A percentile compares a stretch with the other conserved stretches of the same genome.
These are phyloP conservation scores for Macrophya annulata DNA, from an alignment of 2,888 invertebrate genomes.

Conservation along the genomic window DNA sequence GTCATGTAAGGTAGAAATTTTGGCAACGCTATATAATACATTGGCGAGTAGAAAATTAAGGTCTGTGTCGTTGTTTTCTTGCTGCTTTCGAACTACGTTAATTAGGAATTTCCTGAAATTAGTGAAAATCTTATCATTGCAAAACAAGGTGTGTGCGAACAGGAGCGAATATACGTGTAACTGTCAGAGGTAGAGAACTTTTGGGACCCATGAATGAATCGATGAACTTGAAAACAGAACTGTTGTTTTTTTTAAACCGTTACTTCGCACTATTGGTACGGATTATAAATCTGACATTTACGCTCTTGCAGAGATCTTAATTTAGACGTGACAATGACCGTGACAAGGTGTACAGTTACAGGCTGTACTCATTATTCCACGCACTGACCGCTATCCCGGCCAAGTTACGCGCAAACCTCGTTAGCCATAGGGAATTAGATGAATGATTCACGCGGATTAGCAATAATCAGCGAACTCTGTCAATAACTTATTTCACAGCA, in stretches of 20 bases:
- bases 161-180: not conserved
- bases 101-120: slow-evolving; percentile 32
- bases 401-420: slow-evolving; percentile 43
- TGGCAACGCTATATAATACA: not conserved
- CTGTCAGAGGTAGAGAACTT: not conserved
- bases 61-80: not conserved
- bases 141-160: not conserved
- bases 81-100: slow-evolving; percentile 43
- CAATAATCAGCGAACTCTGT: not conserved
- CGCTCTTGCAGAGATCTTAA: slow-evolving; percentile 48
- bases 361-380: slow-evolving; percentile 33
- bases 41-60: not conserved
- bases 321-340: slow-evolving; percentile 52
- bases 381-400: slow-evolving; percentile 51
- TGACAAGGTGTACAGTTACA: slow-evolving; percentile 45
- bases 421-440: slow-evolving; percentile 27
- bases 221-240: not conserved
- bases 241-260: not conserved
- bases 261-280: slow-evolving; percentile 10
- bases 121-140: not conserved
- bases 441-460: slow-evolving; percentile 12
- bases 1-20: not conserved
- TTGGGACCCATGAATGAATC: not conserved
- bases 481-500: not conserved
- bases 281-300: slow-evolving; percentile 26